These are phyloP conservation scores for Echiichthys vipera DNA, from an alignment of 2,797 vertebrate species.

Conservation along the genomic window DNA sequence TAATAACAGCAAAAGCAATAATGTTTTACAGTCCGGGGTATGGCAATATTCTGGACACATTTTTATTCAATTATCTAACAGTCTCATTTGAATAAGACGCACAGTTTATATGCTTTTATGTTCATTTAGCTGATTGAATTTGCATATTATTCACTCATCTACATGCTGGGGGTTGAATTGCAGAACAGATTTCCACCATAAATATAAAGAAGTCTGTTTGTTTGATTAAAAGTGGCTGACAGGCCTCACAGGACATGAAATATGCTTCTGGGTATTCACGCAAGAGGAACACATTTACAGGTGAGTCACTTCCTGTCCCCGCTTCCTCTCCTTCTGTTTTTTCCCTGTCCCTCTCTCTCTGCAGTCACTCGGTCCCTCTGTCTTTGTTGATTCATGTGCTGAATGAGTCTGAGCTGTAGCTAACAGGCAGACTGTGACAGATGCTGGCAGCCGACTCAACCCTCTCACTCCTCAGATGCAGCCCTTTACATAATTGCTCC, in stretches of 20 bases:
- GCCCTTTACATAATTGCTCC: slow-evolving; percentile 57
- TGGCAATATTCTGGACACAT: slow-evolving; percentile 2
- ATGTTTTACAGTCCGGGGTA: background rate
- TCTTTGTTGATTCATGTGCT: slow-evolving; percentile 40
- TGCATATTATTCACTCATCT: slow-evolving; percentile 23
- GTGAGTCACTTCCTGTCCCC: slow-evolving; percentile 36
- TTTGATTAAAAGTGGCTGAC: slow-evolving; percentile 39
- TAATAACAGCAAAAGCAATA: slow-evolving; percentile 12
- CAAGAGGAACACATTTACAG: slow-evolving; percentile 30
- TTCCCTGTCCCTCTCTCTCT: background rate
- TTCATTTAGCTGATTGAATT: slow-evolving; percentile 56
- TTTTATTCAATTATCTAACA: slow-evolving; percentile 22
- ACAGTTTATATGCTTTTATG: slow-evolving; percentile 6
- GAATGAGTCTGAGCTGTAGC: slow-evolving; percentile 53
- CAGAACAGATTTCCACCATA: slow-evolving; percentile 6
- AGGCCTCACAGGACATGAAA: slow-evolving; percentile 32
- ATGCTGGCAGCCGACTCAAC: slow-evolving; percentile 50
- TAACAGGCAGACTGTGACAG: slow-evolving; percentile 54
- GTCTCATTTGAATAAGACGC: slow-evolving; percentile 33
- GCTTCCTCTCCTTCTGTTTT: background rate
- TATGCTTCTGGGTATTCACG: background rate
- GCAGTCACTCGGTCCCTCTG: background rate
- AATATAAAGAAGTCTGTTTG: slow-evolving; percentile 12
- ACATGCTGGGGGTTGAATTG: background rate
- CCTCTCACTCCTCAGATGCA: slow-evolving; percentile 28